Evolutionary conservation across 2,888 invertebrate species (phyloP).

Genomic region (Rosalia funebris): DNA sequence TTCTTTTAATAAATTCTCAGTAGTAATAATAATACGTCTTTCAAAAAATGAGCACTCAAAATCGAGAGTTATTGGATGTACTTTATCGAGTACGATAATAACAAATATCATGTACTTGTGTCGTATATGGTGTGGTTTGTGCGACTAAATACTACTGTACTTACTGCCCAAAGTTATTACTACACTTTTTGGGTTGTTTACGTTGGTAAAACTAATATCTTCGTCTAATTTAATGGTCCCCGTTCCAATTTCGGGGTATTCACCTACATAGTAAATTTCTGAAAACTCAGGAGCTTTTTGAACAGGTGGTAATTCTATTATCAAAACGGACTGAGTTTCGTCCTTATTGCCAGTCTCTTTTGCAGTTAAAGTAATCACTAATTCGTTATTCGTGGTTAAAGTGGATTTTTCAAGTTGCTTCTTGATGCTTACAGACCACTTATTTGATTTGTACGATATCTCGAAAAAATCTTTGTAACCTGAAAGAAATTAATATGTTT

Average conservation of each 20-base stretch:
- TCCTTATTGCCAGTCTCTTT: conserved; percentile 8
- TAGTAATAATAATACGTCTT: neutral
- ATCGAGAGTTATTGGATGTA: too few relatives aligned
- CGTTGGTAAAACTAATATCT: neutral
- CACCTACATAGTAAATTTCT: neutral
- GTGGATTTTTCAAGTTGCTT: neutral
- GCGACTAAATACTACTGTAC: neutral
- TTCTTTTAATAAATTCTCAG: too few relatives aligned
- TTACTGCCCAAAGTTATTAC: conserved; percentile 1
- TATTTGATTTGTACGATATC: neutral
- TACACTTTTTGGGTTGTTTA: neutral
- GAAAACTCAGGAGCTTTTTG: neutral
- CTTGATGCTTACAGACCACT: conserved; percentile 2
- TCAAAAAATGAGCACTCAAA: neutral
- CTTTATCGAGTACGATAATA: too few relatives aligned
- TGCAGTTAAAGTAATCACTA: conserved; percentile 5
- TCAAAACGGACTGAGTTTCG: neutral
- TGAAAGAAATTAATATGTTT: conserved; percentile 9
- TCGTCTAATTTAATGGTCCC: conserved; percentile 1
- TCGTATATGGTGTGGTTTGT: neutral
- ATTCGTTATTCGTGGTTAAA: neutral
- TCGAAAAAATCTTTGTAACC: conserved; percentile 4
- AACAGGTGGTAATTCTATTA: neutral
- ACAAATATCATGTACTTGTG: neutral
- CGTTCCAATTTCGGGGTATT: neutral